Evolutionary conservation across 2,113 vertebrate genomes (phyloP).

Genomic region (Gracilinanus agilis): DNA sequence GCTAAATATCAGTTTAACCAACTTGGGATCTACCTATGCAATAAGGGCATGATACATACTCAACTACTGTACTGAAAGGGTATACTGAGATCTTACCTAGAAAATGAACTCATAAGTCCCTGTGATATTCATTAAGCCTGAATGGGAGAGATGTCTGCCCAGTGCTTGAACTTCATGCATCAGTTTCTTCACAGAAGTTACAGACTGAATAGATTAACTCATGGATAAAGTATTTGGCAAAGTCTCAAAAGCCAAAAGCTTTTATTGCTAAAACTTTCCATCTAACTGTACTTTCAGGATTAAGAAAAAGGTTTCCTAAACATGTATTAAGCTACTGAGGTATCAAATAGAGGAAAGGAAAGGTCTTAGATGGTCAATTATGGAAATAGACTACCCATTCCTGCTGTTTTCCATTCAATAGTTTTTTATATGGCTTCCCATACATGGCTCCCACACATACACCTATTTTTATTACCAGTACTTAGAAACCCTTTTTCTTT

Average conservation of each 20-base stretch:
- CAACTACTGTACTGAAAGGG: background rate
- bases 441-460: background rate
- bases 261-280: background rate
- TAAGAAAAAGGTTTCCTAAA: background rate
- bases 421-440: background rate
- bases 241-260: background rate
- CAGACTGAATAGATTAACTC: background rate
- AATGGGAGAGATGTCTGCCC: background rate
- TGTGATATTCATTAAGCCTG: background rate
- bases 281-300: background rate
- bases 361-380: background rate
- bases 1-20: background rate
- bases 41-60: background rate
- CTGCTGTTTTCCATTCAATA: background rate
- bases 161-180: background rate
- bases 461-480: background rate
- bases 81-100: background rate
- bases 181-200: background rate
- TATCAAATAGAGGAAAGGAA: background rate
- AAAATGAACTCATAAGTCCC: background rate
- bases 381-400: background rate
- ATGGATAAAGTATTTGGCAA: background rate
- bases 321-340: background rate
- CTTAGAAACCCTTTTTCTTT: background rate
- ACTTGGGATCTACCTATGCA: background rate